Evolutionary conservation across 2,797 vertebrate genomes (phyloP).

Genomic region (Ctenochaetus hawaiiensis): DNA sequence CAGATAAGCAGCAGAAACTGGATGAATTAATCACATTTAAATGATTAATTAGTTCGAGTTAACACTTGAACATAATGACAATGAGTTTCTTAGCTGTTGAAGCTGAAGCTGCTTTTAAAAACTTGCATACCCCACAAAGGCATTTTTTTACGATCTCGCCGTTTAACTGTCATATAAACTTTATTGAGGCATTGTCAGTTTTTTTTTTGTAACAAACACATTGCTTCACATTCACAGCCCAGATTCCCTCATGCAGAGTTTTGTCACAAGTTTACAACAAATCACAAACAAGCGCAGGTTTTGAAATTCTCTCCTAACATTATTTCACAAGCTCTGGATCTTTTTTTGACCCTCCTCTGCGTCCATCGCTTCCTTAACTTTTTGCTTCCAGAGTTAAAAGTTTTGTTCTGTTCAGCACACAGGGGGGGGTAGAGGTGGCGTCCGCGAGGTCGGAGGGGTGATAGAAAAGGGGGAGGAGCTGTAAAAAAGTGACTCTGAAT

Average conservation of each 20-base stretch:
- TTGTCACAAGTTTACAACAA: not conserved
- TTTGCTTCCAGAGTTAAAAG: no score
- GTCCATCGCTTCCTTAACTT: no score
- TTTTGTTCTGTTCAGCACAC: conserved; percentile 18
- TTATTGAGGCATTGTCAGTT: not conserved
- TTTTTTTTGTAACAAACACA: no score
- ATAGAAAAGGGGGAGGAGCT: conserved; percentile 47
- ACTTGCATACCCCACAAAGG: not conserved
- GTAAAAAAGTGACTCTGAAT: conserved; percentile 36
- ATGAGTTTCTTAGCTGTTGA: not conserved
- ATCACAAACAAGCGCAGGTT: not conserved
- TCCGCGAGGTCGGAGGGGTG: conserved; percentile 35
- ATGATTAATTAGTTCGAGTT: not conserved
- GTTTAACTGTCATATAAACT: not conserved
- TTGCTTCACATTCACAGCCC: not conserved
- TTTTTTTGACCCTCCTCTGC: not conserved
- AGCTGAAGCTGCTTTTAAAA: not conserved
- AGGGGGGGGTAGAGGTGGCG: conserved; percentile 27
- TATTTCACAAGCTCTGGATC: not conserved
- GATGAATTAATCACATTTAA: not conserved
- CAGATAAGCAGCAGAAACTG: not conserved
- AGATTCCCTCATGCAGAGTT: not conserved
- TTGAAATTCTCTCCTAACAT: not conserved
- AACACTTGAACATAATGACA: not conserved
- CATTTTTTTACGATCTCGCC: no score